Conservation (phyloP, 2,797 vertebrate species). For the Notolabrus celidotus region DNA sequence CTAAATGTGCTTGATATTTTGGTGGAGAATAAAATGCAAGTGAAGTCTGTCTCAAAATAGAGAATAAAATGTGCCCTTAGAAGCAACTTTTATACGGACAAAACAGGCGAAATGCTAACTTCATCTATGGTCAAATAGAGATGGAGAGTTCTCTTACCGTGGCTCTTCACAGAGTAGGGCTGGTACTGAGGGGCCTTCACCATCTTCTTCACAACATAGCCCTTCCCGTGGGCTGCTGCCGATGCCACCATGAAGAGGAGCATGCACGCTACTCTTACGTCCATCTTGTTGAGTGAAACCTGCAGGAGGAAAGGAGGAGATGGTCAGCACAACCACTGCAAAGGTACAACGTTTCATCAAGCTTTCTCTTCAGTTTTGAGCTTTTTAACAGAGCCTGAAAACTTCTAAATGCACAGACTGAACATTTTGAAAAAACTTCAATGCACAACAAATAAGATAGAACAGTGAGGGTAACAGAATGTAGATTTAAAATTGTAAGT, state of each 20-base stretch:
- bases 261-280: slow-evolving; percentile 85
- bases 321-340: slow-evolving; percentile 33
- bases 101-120: neutral
- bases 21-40: slow-evolving; percentile 31
- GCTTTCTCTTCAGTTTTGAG: neutral
- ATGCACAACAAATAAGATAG: neutral
- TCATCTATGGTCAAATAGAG: neutral
- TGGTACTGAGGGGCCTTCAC: slow-evolving; percentile 88
- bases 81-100: neutral
- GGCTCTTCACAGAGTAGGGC: slow-evolving; percentile 91
- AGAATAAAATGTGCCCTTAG: slow-evolving; percentile 7
- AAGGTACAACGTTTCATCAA: slow-evolving; percentile 15
- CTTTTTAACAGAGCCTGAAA: slow-evolving; percentile 5
- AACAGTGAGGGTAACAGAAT: neutral
- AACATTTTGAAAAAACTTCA: slow-evolving; percentile 16
- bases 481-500: neutral
- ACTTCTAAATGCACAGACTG: slow-evolving; percentile 1
- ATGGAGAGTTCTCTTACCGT: slow-evolving; percentile 86
- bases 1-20: slow-evolving; percentile 18
- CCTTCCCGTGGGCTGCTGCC: slow-evolving; percentile 87
- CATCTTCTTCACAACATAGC: slow-evolving; percentile 92
- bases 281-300: slow-evolving; percentile 89
- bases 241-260: slow-evolving; percentile 87
- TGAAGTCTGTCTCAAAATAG: neutral
- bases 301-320: slow-evolving; percentile 61